Base-by-base conservation (phyloP, 2,888 invertebrate species). In the Cactoblastis cactorum region DNA sequence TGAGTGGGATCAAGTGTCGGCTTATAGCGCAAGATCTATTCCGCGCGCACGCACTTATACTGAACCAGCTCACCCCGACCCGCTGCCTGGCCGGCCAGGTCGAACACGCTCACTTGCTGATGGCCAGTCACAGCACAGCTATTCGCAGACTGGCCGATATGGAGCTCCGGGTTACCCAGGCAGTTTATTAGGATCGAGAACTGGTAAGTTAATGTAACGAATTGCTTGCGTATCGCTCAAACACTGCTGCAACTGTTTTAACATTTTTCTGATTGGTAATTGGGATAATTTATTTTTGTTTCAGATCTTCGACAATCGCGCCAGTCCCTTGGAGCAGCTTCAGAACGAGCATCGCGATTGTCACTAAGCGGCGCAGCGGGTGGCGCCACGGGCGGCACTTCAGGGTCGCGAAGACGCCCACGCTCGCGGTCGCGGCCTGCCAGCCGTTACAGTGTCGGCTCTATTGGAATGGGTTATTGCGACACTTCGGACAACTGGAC, bases 401-500 rank as follows among this genome's bases (percentile, higher is more conserved):
- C 93, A 70, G 90, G 93, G 71, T 91, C 93, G 52, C 85, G 94
- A 53, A 91, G 95, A 45, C 91, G 96, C 63, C 95, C 95, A 18
- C 91, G 96, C 58, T 96, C 96, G 51, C 92, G 96, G 65, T 95
- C 95, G 58, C 92, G 96, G 50, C 95, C 95, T 51, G 93, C 95
- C 74, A 95, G 96, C 85, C 92, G 96, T 69, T 94, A 93, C 73
- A 87, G 94, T 56, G 94, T 95, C 55, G 96, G 96, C 60, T 96
- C 96, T 43, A 93, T 96, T 65, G 96, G 95, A 41, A 90, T 96
- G 69, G 96, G 95, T 78, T 96, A 96, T 80, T 95, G 96, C 79
- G 96, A 96, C 77, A 96, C 96, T 76, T 95, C 95, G 47, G 96
- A 96, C 78, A 95, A 95, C 80, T 97, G 97, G 97, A 97, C 97